Percentiles rank a stretch among this genome's conserved stretches.
Evolutionary conservation across 2,797 vertebrate genomes (phyloP).

Genomic region (Sylvilagus floridanus): DNA sequence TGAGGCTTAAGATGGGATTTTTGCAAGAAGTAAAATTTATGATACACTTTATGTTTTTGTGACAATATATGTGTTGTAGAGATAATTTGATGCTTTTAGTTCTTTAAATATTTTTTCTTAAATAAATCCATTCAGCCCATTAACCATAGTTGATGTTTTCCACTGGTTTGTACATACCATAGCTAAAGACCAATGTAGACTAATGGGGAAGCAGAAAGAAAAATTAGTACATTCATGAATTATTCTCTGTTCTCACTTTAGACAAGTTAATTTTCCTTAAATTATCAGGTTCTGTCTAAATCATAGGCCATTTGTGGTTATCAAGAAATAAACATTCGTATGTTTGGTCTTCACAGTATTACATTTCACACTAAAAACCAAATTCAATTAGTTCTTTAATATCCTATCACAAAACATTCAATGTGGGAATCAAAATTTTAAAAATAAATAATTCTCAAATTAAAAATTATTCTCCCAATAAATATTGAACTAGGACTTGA

Average conservation of each 20-base stretch:
- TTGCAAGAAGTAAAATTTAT: constrained; percentile 53
- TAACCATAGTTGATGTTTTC: constrained; percentile 79
- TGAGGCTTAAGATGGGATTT: not conserved
- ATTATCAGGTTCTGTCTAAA: constrained; percentile 80
- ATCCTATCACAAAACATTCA: constrained; percentile 55
- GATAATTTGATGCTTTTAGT: constrained; percentile 71
- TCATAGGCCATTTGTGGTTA: constrained; percentile 76
- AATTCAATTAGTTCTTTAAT: constrained; percentile 37
- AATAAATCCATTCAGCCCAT: constrained; percentile 77
- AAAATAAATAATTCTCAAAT: constrained; percentile 47
- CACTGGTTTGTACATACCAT: constrained; percentile 75
- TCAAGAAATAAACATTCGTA: constrained; percentile 73
- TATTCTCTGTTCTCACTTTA: constrained; percentile 78
- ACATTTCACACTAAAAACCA: constrained; percentile 39
- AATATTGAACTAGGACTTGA: constrained; percentile 8
- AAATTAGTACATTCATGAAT: constrained; percentile 78
- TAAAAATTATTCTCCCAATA: not conserved
- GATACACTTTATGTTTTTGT: constrained; percentile 54
- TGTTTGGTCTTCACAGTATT: constrained; percentile 64
- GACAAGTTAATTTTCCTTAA: constrained; percentile 81
- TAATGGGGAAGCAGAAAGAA: constrained; percentile 64
- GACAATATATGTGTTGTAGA: constrained; percentile 49
- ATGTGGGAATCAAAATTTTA: constrained; percentile 37
- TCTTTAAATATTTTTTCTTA: constrained; percentile 80
- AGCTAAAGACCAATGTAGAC: constrained; percentile 70